phyloP scores from a whole-genome alignment of 1,140 invertebrate species.

The Cepaea nemoralis region DNA sequence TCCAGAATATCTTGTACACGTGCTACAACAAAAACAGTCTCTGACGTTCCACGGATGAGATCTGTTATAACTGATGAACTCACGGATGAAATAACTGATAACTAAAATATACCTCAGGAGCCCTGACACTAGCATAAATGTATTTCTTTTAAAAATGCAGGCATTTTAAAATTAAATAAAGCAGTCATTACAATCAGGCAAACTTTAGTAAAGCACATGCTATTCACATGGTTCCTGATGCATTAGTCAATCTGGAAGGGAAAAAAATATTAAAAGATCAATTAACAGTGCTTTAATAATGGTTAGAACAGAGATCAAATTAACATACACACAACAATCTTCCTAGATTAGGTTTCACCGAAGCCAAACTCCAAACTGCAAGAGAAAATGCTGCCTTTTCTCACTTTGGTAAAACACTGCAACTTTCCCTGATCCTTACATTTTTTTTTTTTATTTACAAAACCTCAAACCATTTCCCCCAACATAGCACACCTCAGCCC shows the following conservation, averaged over 20 bases:
- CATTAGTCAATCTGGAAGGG: conserved; percentile 1
- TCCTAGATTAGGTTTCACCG: too few relatives aligned
- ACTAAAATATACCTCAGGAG: background rate
- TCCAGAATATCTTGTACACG: background rate
- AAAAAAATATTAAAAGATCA: background rate
- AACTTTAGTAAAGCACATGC: background rate
- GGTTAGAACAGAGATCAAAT: too few relatives aligned
- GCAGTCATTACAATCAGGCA: background rate
- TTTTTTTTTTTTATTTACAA: too few relatives aligned
- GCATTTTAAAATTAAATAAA: background rate
- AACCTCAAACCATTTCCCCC: too few relatives aligned
- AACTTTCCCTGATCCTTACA: too few relatives aligned
- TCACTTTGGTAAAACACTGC: too few relatives aligned
- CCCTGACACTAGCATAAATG: background rate
- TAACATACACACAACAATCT: too few relatives aligned
- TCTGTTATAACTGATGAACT: background rate
- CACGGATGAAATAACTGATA: background rate
- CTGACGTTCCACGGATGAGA: background rate
- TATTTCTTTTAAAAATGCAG: background rate
- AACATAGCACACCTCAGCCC: too few relatives aligned
- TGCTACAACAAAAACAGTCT: background rate
- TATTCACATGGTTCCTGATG: background rate
- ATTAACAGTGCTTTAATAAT: background rate
- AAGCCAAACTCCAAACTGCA: too few relatives aligned
- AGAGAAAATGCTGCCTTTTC: too few relatives aligned